Evolutionary conservation across 1,140 invertebrate genomes (phyloP), one percentile per base, ranked within the genome.

Genomic region (Aradophagus sp.): DNA sequence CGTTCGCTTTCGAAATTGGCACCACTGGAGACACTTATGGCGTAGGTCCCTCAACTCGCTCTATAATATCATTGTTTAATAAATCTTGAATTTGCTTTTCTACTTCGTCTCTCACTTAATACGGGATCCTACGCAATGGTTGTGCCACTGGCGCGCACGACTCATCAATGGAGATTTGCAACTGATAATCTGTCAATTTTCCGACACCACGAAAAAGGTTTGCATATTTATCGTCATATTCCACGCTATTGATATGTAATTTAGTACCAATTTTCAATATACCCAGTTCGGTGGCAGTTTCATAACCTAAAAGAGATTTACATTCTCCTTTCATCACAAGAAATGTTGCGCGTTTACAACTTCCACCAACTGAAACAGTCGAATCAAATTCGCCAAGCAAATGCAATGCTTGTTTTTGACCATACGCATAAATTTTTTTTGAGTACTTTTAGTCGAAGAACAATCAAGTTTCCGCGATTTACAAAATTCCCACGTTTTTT

Each of bases 21-120:
- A 81, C 77, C 6, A 83, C 47, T 2, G 81, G 80, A n/a, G 80
- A 82, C 17, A 84, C 66, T 80, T 81, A 84, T 41, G 67, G 61
- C 14, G 77, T 75, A 10, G 77, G 73, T 4, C 69, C 70, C 29
- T 71, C 48, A 11, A 82, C 79, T 31, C 62, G 34, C 48, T 83
- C 81, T 15, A 79, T 80, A 12, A 81, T 79, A 38, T 77, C 79
- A n/a, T 29, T 53, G 11, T 36, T 61, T 16, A 41, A 67, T 34
- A 65, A 71, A 61, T 20, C 10, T 1, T 67, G n/a, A 6, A 62
- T 15, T 55, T 67, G 42, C n/a, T 32, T 29, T n/a, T 42, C 3
- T 2, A 72, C 11, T 41, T 59, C 2, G 20, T 58, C 38, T 8
- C 34, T 15, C 8, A 71, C 11, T 11, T 50, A 32, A 7, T 77